Evolutionary conservation across 2,797 vertebrate species (phyloP), one percentile per base, ranked within the genome.

Genomic region (Catostomus latipinnis): DNA sequence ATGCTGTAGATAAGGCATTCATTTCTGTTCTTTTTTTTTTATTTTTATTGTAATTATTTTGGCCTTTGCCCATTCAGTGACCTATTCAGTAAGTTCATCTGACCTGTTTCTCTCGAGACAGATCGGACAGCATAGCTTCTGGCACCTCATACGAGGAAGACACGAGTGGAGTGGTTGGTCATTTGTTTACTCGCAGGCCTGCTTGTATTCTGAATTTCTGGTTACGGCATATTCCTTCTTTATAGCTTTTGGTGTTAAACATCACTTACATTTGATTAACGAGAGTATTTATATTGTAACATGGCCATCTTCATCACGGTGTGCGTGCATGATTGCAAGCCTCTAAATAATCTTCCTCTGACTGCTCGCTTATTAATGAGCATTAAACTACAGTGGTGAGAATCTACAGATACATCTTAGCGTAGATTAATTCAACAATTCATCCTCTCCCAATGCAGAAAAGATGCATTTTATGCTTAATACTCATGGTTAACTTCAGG

Each of bases 121-220:
- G 48, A 49, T 49, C 1, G 6, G 48, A 49, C 48, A 49, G 48
- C 9, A 9, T 49, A 6, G 48, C 48, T 5, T 49, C 48, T 7
- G 6, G 48, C 48, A 85, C 83, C 85, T 89, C 84, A 82, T 84
- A 83, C 84, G 88, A 89, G 84, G 81, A 88, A 78, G 88, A 90
- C 88, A 85, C 87, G 80, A 75, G 84, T 0, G 6, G 48, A 49
- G 48, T 9, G 48, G 48, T 49, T 49, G 48, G 48, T 49, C 48
- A 7, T 49, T 9, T 49, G 48, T 49, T 49, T 49, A 9, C 9
- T 49, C 9, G 48, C 48, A 49, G 48, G 4, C 9, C 6, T 49
- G 48, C 48, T 49, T 49, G 48, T 49, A 9, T 49, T 49, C 48
- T 49, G 48, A 9, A 7, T 49, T 34, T 4, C 34, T 69, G 6